Percentiles rank a stretch among this genome's conserved stretches.
Conservation (phyloP, 2,888 invertebrate species). For the Lymantria monacha region DNA sequence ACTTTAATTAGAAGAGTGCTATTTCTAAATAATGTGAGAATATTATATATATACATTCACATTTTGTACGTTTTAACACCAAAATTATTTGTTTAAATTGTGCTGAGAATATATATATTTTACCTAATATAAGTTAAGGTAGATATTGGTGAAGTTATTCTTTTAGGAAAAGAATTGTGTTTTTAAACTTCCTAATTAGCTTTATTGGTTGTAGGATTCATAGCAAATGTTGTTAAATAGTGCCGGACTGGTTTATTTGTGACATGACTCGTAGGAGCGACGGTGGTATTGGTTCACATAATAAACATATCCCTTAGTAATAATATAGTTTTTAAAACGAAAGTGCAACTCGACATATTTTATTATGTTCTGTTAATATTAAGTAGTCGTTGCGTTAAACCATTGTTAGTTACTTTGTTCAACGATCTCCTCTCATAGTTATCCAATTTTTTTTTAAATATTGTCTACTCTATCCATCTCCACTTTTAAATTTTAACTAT, state of each 20-base stretch:
- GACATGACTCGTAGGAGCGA: constrained; percentile 15
- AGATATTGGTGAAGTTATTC: constrained; percentile 67
- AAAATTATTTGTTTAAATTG: constrained; percentile 54
- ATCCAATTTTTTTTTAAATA: constrained; percentile 31
- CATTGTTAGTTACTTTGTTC: constrained; percentile 30
- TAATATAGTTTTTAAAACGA: constrained; percentile 27
- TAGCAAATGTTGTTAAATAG: constrained; percentile 29
- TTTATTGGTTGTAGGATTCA: constrained; percentile 47
- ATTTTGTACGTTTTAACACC: constrained; percentile 51
- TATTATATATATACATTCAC: constrained; percentile 30
- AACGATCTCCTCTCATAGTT: constrained; percentile 35
- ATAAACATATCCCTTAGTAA: constrained; percentile 36
- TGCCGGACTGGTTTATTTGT: constrained; percentile 22
- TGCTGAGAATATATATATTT: constrained; percentile 49
- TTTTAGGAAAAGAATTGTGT: constrained; percentile 79
- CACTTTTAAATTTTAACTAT: constrained; percentile 39
- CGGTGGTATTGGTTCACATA: constrained; percentile 17
- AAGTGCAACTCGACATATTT: constrained; percentile 25
- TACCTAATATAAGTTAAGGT: constrained; percentile 44
- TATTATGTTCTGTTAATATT: constrained; percentile 22
- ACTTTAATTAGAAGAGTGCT: constrained; percentile 61
- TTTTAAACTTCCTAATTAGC: constrained; percentile 59
- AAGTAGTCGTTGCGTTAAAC: constrained; percentile 32
- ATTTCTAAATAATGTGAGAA: constrained; percentile 32
- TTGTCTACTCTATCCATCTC: constrained; percentile 35